Conservation (phyloP, 2,888 invertebrate genomes). For the Aspidiotus rigidus region DNA sequence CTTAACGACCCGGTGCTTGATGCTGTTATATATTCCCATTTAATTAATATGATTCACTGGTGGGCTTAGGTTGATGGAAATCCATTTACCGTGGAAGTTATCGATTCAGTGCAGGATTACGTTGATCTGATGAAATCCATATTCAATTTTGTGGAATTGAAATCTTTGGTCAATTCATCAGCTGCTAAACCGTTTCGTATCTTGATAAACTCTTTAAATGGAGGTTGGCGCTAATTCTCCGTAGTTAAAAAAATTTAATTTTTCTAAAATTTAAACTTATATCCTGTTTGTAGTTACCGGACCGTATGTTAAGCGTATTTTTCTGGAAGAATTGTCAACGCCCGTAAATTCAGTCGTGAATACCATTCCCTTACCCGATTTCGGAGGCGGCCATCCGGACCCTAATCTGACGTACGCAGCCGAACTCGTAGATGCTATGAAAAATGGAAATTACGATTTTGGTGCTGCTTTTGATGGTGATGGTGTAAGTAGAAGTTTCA, state of each 20-base stretch:
- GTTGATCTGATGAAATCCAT: conserved; percentile 86
- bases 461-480: conserved; percentile 99
- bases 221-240: conserved; percentile 52
- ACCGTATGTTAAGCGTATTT: conserved; percentile 82
- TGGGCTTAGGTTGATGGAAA: conserved; percentile 56
- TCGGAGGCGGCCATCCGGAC: conserved; percentile 94
- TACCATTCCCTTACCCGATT: conserved; percentile 77
- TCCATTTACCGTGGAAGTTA: conserved; percentile 71
- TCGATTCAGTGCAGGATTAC: conserved; percentile 86
- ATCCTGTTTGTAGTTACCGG: conserved; percentile 69
- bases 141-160: conserved; percentile 83
- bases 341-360: conserved; percentile 61
- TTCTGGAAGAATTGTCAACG: conserved; percentile 76
- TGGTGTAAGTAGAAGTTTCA: conserved; percentile 51
- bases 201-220: conserved; percentile 88
- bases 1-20: conserved; percentile 36
- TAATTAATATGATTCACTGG: conserved; percentile 8
- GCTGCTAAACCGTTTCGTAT: conserved; percentile 64
- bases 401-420: conserved; percentile 86
- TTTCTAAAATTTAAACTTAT: neutral
- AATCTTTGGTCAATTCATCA: conserved; percentile 60
- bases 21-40: neutral
- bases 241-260: neutral
- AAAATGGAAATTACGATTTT: conserved; percentile 56
- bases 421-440: conserved; percentile 57